phyloP scores from a whole-genome alignment of 2,888 invertebrate genomes.

The Empis stercorea region DNA sequence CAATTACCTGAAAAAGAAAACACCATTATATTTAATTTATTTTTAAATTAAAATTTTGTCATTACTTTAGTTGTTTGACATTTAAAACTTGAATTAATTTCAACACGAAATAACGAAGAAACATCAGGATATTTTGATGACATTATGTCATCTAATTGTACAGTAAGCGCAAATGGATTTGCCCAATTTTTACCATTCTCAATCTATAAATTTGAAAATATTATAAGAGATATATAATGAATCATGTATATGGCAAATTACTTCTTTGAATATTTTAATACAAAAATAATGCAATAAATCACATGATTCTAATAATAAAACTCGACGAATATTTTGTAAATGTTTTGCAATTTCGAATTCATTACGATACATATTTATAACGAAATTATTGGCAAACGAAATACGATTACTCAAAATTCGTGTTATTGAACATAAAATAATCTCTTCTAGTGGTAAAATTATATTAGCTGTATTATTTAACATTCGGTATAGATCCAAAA shows the following conservation, averaged over 20 bases:
- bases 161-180: constrained; percentile 34
- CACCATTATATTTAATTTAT: no score
- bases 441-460: constrained; percentile 34
- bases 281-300: constrained; percentile 41
- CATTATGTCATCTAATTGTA: constrained; percentile 38
- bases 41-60: not conserved
- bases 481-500: constrained; percentile 12
- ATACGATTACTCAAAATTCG: constrained; percentile 35
- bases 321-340: constrained; percentile 37
- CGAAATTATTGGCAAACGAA: constrained; percentile 36
- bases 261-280: constrained; percentile 38
- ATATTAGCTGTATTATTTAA: constrained; percentile 22
- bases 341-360: constrained; percentile 38
- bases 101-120: constrained; percentile 23
- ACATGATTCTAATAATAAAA: constrained; percentile 41
- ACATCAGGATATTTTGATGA: constrained; percentile 33
- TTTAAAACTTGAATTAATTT: constrained; percentile 19
- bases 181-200: constrained; percentile 37
- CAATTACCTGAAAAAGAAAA: constrained; percentile 17
- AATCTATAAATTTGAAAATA: constrained; percentile 25
- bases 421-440: constrained; percentile 32
- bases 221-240: constrained; percentile 5
- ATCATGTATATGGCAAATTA: constrained; percentile 15
- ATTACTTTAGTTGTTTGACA: constrained; percentile 20
- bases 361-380: constrained; percentile 37